A percentile compares a stretch with the other conserved stretches of the same genome.
phyloP scores from a whole-genome alignment of 1,140 invertebrate genomes.

The Drosophila ananassae region DNA sequence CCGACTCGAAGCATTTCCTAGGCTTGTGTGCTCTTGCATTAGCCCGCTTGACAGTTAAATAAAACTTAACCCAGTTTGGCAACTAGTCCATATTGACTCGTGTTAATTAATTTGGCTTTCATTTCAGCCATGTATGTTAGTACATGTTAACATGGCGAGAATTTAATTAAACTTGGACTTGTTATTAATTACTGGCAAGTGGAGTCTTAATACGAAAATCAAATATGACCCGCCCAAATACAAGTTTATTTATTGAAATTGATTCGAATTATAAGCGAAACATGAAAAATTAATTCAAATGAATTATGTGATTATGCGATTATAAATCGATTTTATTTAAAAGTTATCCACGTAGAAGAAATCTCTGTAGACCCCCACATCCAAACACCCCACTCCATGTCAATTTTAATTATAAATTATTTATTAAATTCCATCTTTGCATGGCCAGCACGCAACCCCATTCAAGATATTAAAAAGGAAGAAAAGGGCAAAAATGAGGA shows the following conservation, averaged over 20 bases:
- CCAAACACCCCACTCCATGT: neutral
- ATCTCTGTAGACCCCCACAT: neutral
- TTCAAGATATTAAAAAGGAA: conserved; percentile 18
- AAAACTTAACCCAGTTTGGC: conserved; percentile 41
- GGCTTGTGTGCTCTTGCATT: conserved; percentile 36
- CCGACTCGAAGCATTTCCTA: neutral
- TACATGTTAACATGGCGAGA: conserved; percentile 30
- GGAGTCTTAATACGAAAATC: neutral
- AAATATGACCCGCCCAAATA: neutral
- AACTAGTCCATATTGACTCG: conserved; percentile 51
- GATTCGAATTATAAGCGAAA: neutral
- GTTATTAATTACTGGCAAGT: neutral
- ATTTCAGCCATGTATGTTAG: conserved; percentile 20
- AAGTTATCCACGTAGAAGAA: neutral
- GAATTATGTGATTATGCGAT: neutral
- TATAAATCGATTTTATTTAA: too few relatives aligned
- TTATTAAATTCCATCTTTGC: conserved; percentile 10
- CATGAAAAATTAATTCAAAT: neutral
- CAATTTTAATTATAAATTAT: conserved; percentile 30
- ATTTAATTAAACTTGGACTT: conserved; percentile 37
- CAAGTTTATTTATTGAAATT: neutral
- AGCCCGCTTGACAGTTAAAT: conserved; percentile 26
- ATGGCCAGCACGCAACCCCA: conserved; percentile 28
- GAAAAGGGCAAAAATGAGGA: conserved; percentile 14
- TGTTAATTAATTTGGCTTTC: conserved; percentile 55